phyloP scores from a whole-genome alignment of 2,797 vertebrate genomes.

The Zenarchopterus dispar region DNA sequence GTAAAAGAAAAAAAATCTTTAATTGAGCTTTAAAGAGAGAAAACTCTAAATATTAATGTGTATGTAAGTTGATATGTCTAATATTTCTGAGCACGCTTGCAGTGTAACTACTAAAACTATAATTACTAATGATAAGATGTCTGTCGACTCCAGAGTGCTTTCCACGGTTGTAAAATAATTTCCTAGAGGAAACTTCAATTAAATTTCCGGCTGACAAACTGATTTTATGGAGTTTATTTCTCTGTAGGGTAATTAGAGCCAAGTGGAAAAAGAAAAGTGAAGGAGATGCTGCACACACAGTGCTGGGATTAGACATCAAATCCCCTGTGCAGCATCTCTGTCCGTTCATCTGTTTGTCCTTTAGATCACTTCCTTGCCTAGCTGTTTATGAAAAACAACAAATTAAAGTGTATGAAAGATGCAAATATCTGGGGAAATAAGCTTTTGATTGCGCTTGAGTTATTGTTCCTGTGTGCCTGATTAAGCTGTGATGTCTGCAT shows the following conservation, averaged over 20 bases:
- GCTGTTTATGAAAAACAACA: constrained; percentile 59
- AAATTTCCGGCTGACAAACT: constrained; percentile 49
- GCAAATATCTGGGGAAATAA: constrained; percentile 60
- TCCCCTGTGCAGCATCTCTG: constrained; percentile 32
- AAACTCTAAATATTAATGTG: too few relatives aligned
- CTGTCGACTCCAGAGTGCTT: constrained; percentile 6
- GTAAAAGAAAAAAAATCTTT: too few relatives aligned
- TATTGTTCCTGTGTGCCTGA: constrained; percentile 42
- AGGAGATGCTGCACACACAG: constrained; percentile 30
- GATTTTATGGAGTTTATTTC: constrained; percentile 52
- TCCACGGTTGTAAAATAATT: constrained; percentile 23
- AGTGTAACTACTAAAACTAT: constrained; percentile 5
- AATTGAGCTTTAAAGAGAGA: too few relatives aligned
- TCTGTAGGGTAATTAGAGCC: constrained; percentile 60
- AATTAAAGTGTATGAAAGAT: constrained; percentile 46
- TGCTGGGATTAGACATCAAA: constrained; percentile 39
- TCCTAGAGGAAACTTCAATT: constrained; percentile 54
- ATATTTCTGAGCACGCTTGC: background rate
- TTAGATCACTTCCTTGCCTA: constrained; percentile 2
- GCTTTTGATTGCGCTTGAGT: constrained; percentile 42
- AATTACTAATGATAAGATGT: constrained; percentile 13
- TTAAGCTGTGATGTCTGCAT: constrained; percentile 45
- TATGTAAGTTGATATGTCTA: background rate
- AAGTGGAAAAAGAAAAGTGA: constrained; percentile 35
- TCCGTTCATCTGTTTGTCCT: constrained; percentile 24